Base-by-base conservation (phyloP, 2,113 vertebrate genomes). In the Poeciliopsis turrubarensis region DNA sequence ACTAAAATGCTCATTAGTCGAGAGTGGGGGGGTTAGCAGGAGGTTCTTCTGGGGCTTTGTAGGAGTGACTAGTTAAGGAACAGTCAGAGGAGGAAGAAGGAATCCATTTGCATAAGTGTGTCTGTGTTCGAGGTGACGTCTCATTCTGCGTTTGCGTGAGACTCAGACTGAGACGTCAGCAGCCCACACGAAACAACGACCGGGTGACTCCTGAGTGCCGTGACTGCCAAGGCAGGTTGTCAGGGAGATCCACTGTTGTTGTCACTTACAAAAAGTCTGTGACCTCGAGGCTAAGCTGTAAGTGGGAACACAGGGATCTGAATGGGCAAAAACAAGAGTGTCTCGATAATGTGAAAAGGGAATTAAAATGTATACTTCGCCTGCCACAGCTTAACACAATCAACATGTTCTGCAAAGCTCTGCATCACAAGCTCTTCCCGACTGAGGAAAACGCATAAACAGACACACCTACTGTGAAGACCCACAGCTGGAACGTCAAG, bases 151-250 rank as follows among this genome's bases (percentile, higher is more conserved):
- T 47, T 17, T 3, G 17, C 19, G 51, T 57, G 51, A 79, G 80
- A 82, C 72, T 70, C 30, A 81, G 54, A 76, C 79, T 30, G 77
- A 75, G 68, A 80, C 31, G 88, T 79, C 27, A 13, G 27, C 73
- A 78, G 78, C 88, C 88, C 84, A 86, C 80, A 14, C 80, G 17
- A 81, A 82, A 88, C 86, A 85, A 91, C 81, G 83, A 77, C 79
- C 17, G 64, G 80, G 84, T 86, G 91, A 83, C 86, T 75, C 87
- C 87, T 87, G 87, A 84, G 84, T 87, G 86, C 80, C 68, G 78
- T 89, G 88, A 91, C 87, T 83, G 67, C 84, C 60, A n/a, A 80
- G 87, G 69, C 84, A 25, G 82, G 87, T 90, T 87, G 92, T 91
- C 90, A 90, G 83, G 87, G 91, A 89, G 88, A 92, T 77, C 83